Base-by-base conservation (phyloP, 2,113 vertebrate genomes). In the Eidolon helvum region DNA sequence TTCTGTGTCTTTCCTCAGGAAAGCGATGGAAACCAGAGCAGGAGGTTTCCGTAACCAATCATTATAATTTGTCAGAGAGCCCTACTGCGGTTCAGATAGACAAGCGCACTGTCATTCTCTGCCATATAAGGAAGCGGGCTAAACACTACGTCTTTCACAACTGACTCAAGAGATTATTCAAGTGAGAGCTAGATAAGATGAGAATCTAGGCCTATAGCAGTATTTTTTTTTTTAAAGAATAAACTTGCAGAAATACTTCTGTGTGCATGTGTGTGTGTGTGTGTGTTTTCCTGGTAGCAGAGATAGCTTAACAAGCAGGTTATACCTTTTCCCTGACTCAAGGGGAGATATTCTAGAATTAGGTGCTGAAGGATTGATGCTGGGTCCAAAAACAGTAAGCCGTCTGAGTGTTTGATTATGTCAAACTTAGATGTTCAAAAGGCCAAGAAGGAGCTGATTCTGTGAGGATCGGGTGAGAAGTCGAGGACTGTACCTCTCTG, bases 71-170 rank as follows among this genome's bases (percentile, higher is more conserved):
- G 97, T 97, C 97, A 91, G 48, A 65, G 91, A 94, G 95, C 97
- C 97, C 80, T 53, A 12, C 30, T 72, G 87, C 84, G 57, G 87
- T 71, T 77, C 92, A 80, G 33, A 80, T 21, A 78, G 90, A 94
- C 90, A 59, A 57, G 91, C 83, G 10, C 68, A 11, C 26, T 61
- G 89, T 95, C 96, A 35, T 96, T 97, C 96, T 74, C 91, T 87
- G 97, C 98, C 96, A 93, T 98, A 96, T 98, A 98, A 97, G 98
- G 98, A 90, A 98, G 97, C 95, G 91, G 96, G 79, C 97, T 95
- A 95, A 90, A 91, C 87, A 95, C 97, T 96, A 71, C 96, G 96
- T 92, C 97, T 95, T 53, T 85, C 91, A 14, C 97, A 83, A 77
- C 93, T 95, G 93, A 86, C 93, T 92, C 93, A 55, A 97, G 94